Evolutionary conservation across 2,797 vertebrate species (phyloP), one percentile per base, ranked within the genome.

Genomic region (Phoxinus dragarum): DNA sequence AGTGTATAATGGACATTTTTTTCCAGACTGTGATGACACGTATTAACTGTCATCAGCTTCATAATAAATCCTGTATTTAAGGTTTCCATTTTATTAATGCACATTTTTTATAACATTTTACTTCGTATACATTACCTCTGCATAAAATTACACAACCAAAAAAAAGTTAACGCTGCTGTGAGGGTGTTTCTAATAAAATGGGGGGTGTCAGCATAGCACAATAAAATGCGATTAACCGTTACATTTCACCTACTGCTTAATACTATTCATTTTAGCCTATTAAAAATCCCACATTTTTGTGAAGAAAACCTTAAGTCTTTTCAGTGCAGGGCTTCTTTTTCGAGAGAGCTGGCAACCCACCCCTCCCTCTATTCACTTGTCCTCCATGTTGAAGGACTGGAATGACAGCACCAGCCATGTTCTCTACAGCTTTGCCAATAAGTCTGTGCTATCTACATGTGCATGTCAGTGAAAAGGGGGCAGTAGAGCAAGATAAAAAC

Each of bases 321-420:
- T 5, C 31, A 36, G 17, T 12, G 0, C 2, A 52, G 4, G 9
- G 27, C 2, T 54, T 21, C 5, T 34, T 36, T 38, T 23, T 10
- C 27, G 1, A 19, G 1, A 38, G 19, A 81, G 5, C 6, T 54
- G 80, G 49, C 80, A 68, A 34, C 82, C 9, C 59, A 67, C 64
- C 59, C 64, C 69, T 74, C 78, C 56, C 83, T 59, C 34, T 1
- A 14, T 75, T 79, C 82, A 52, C 56, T 76, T 61, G 72, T 74
- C 91, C 92, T 95, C 94, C 95, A 95, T 95, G 94, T 95, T 95
- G 91, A 88, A 88, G 68, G 85, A 49, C 77, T 40, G 78, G 56
- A 79, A 84, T 76, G 73, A 49, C 49, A 64, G 82, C 59, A 72
- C 84, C 94, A 92, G 95, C 95, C 95, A 96, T 96, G 93, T 96